Percentiles rank a stretch among this genome's conserved stretches.
Evolutionary conservation across 2,888 invertebrate species (phyloP).

Genomic region (Biston stratarius): DNA sequence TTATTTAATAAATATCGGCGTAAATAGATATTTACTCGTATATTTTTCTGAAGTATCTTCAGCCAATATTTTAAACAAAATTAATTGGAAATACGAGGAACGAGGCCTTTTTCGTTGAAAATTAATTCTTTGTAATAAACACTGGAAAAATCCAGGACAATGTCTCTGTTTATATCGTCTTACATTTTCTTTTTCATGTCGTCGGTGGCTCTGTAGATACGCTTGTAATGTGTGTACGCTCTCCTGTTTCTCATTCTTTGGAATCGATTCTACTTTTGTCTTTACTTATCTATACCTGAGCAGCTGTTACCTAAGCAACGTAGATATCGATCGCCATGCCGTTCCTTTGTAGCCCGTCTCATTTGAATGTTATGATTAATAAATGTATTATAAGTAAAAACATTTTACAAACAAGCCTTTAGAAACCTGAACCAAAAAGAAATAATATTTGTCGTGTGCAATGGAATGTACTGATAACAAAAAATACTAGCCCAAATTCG

Average conservation of each 20-base stretch:
- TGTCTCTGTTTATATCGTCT: slow-evolving; percentile 9
- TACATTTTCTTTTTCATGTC: slow-evolving; percentile 3
- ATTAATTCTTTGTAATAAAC: not conserved
- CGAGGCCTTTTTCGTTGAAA: not conserved
- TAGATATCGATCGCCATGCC: not conserved
- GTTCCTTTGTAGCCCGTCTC: not conserved
- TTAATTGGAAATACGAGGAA: slow-evolving; percentile 8
- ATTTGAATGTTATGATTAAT: not conserved
- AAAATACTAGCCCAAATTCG: too few species aligned
- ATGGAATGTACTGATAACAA: too few species aligned
- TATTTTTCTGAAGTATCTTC: not conserved
- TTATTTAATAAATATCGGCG: not conserved
- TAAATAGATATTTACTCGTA: not conserved
- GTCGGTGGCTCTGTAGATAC: slow-evolving; percentile 5
- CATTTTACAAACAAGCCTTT: too few species aligned
- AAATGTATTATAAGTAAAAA: too few species aligned
- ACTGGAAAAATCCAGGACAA: slow-evolving; percentile 3
- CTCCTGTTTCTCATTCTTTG: not conserved
- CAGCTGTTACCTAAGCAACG: not conserved
- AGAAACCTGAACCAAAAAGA: too few species aligned
- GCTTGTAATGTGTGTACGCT: slow-evolving; percentile 11
- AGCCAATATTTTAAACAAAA: not conserved
- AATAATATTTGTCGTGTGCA: too few species aligned
- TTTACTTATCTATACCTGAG: not conserved
- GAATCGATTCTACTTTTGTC: not conserved